Evolutionary conservation across 2,797 vertebrate species (phyloP), one percentile per base, ranked within the genome.

Genomic region (Cyprinodon diabolis): DNA sequence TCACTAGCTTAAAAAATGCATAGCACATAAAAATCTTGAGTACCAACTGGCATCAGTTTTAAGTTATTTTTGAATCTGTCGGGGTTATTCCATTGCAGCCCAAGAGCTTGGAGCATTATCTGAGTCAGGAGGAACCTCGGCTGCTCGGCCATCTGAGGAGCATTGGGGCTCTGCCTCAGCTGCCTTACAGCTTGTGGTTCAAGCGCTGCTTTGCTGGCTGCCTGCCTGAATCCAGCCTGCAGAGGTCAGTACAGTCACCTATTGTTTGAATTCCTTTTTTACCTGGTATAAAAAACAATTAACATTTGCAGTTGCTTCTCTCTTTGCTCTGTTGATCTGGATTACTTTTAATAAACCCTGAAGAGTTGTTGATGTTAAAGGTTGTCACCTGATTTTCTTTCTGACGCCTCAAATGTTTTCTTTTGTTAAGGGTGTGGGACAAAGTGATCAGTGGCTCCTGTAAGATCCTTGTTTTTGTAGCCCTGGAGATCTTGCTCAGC

Each of bases 381-480:
- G 6, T 30, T 30, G 47, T 21, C 45, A 60, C 30, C 14, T 12
- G 45, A 30, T 25, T 1, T 17, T 10, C 25, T 66, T 66, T 48
- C 43, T 51, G 19, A 68, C 14, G 60, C 9, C 5, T 77, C n/a
- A 51, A 51, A 15, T 11, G 3, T 37, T 37, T 63, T 6, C 14
- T 66, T 47, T 14, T 60, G 72, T 82, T 9, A 66, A 99, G 98
- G 89, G 96, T 99, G 74, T 99, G 98, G 98, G 98, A 99, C 93
- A 99, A 99, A 90, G 96, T 99, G 82, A 95, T 99, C 81, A 99
- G 98, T 47, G 98, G 98, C 74, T 99, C 98, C 80, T 99, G 98
- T 92, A 99, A 99, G 93, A 97, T 99, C 89, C 92, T 99, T 10
- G 96, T 97, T 72, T 99, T 99, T 69, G 96, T 99, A 70, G 97